Base-by-base conservation (phyloP, 2,113 vertebrate species). In the Psephotus haematonotus region DNA sequence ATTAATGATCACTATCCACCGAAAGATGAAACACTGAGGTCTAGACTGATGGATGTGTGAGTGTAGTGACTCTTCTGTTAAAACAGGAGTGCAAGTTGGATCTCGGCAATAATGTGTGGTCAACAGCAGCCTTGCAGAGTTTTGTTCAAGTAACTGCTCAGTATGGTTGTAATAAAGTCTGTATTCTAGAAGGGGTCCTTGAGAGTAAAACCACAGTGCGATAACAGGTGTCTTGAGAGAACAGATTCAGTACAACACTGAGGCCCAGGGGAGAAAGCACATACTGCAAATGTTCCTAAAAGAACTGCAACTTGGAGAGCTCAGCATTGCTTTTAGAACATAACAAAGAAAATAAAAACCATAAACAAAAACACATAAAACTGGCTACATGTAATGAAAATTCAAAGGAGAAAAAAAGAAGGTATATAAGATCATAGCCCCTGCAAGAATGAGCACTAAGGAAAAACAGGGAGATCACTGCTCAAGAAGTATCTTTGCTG, bases 281-380 rank as follows among this genome's bases (percentile, higher is more conserved):
- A 27, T 37, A 60, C 28, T 49, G 75, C 86, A 94, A 74, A 74
- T 53, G 44, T 24, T 80, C 67, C 79, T 62, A 35, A 53, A 74
- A 77, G 39, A 17, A 78, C 19, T 7, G 28, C 46, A 86, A 13
- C 52, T 68, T 67, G 28, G 72, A 75, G 12, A 78, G 55, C 52
- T 84, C 83, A 55, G 77, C 46, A 88, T 31, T 88, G 47, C 31
- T 92, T 88, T 95, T 27, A 70, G 15, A 95, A 24, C 5, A 74
- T 55, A 69, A 72, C 39, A 78, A 85, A 78, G 37, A 86, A 94
- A 71, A 89, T 35, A 71, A 87, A 87, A 84, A 71, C 1, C 15
- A 43, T 41, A 57, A 7, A 63, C 17, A 20, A 81, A 90, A 90
- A 46, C n/a, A 82, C 25, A 85, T 57, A 69, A 62, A 80, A 57